These are phyloP conservation scores for Halictus rubicundus DNA, from an alignment of 1,140 invertebrate genomes.

Conservation along the genomic window DNA sequence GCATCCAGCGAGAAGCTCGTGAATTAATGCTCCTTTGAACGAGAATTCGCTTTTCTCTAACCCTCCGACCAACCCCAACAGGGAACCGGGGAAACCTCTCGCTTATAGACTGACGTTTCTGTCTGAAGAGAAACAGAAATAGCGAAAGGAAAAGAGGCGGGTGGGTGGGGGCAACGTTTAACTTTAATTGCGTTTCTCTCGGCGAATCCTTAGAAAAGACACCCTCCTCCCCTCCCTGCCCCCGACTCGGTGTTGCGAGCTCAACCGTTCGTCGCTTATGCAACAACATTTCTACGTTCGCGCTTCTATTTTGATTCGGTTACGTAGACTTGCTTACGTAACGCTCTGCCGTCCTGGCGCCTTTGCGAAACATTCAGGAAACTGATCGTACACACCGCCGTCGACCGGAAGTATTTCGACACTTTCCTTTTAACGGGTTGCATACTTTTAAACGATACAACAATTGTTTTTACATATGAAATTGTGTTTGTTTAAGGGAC, in stretches of 20 bases:
- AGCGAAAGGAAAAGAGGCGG: conserved; percentile 43
- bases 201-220: conserved; percentile 69
- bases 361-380: background rate
- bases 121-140: conserved; percentile 60
- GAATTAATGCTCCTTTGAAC: conserved; percentile 73
- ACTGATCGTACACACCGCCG: background rate
- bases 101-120: conserved; percentile 71
- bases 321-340: conserved; percentile 26
- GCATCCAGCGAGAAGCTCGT: conserved; percentile 63
- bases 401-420: background rate
- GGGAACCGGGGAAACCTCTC: conserved; percentile 68
- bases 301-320: conserved; percentile 40
- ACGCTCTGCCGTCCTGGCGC: background rate
- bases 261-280: conserved; percentile 65
- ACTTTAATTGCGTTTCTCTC: conserved; percentile 75
- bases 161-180: conserved; percentile 65
- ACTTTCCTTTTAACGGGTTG: background rate
- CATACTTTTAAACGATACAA: no score
- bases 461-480: no score
- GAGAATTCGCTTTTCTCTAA: conserved; percentile 60
- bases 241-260: conserved; percentile 62
- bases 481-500: no score
- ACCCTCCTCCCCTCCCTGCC: conserved; percentile 30
- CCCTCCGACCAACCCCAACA: conserved; percentile 54
- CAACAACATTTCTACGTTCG: conserved; percentile 66